Evolutionary conservation across 1,140 invertebrate genomes (phyloP).

Genomic region (Druon quercuslanigerum): DNA sequence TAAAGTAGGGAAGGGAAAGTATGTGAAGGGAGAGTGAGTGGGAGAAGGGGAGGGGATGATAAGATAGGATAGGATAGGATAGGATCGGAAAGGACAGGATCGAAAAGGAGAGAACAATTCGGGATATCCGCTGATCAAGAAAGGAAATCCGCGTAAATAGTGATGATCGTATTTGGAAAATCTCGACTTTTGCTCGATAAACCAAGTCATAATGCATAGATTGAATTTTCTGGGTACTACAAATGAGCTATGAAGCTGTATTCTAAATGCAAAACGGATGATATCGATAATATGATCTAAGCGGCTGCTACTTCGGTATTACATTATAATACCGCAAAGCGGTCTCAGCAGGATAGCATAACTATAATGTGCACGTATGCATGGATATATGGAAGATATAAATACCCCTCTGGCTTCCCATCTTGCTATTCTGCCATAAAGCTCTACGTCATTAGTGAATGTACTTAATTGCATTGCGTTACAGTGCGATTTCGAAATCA

Average conservation of each 20-base stretch:
- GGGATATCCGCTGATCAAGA: too few species aligned
- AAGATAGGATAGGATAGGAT: too few species aligned
- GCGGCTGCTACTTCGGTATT: conserved; percentile 46
- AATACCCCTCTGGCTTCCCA: neutral
- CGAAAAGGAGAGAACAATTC: too few species aligned
- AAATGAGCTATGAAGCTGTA: conserved; percentile 32
- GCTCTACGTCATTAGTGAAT: conserved; percentile 12
- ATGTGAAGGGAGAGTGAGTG: too few species aligned
- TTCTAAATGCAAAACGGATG: conserved; percentile 51
- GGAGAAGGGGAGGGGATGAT: too few species aligned
- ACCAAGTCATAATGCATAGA: neutral
- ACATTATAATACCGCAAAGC: conserved; percentile 42
- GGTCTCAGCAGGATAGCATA: conserved; percentile 32
- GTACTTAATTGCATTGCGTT: conserved; percentile 12
- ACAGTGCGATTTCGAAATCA: conserved; percentile 7
- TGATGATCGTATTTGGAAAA: neutral
- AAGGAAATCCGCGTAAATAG: too few species aligned
- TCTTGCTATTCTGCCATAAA: conserved; percentile 9
- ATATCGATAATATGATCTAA: conserved; percentile 52
- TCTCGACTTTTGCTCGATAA: neutral
- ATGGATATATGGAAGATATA: conserved; percentile 27
- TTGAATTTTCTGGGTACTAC: conserved; percentile 6
- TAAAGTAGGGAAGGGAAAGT: too few species aligned
- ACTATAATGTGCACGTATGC: conserved; percentile 33
- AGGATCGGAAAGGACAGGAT: too few species aligned